Conservation (phyloP, 2,113 vertebrate genomes). For the Phylloscopus trochilus region DNA sequence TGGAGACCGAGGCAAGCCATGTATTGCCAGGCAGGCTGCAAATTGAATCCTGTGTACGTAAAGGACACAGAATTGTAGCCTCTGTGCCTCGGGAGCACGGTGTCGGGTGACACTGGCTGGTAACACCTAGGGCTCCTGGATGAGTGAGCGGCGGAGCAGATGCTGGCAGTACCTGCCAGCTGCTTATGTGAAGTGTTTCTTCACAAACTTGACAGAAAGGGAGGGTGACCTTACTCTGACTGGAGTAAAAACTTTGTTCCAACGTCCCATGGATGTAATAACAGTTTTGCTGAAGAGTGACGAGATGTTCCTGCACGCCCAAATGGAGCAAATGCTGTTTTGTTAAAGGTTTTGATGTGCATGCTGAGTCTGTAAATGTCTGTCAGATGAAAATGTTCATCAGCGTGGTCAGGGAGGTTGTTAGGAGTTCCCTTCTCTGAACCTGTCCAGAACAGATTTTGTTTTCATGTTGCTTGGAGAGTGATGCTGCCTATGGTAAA, state of each 20-base stretch:
- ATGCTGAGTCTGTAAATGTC: background rate
- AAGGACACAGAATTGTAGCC: background rate
- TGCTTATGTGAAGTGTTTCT: background rate
- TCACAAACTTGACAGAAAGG: background rate
- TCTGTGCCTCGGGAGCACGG: background rate
- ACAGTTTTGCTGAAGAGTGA: background rate
- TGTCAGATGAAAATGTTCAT: background rate
- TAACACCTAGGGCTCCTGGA: background rate
- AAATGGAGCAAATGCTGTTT: background rate
- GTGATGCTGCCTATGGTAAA: background rate
- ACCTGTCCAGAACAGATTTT: background rate
- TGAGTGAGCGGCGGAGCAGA: background rate
- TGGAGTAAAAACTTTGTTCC: background rate
- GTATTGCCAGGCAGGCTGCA: background rate
- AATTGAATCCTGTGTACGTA: background rate
- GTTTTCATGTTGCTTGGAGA: background rate
- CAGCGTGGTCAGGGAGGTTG: background rate
- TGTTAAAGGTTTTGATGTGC: background rate
- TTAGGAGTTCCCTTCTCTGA: background rate
- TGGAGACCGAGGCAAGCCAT: background rate
- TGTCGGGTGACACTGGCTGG: background rate
- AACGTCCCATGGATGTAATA: accelerated
- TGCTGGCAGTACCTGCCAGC: background rate
- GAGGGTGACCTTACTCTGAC: background rate
- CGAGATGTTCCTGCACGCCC: background rate